Evolutionary conservation across 2,888 invertebrate species (phyloP), one percentile per base, ranked within the genome.

Genomic region (Orgyia antiqua): DNA sequence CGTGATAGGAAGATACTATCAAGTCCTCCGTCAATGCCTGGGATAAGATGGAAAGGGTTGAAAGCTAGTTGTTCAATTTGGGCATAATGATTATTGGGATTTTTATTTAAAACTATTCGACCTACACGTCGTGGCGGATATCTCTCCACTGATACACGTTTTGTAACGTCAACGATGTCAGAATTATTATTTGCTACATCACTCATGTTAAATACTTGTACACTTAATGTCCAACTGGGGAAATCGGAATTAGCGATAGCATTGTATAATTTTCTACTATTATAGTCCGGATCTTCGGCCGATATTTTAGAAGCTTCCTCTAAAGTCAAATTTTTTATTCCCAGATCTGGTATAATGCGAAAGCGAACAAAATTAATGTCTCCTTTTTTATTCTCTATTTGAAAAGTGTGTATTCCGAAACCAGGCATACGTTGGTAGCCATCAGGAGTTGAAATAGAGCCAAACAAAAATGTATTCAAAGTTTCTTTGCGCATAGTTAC

Each of bases 21-120:
- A 0, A 95, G 95, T 17, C 94, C 94, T 6, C 97, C 89, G 51
- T 95, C 94, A 47, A 98, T 94, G 25, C 97, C 97, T 3, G 96
- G 95, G 8, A 95, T 90, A 84, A 97, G 74, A 71, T 96, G 93
- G 4, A 94, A 91, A 0, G 97, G 97, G 60, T 90, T 92, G 68
- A 93, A 97, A 0, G 96, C 97, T 27, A 94, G 73, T 72, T 97
- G 96, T 70, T 98, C 97, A 18, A 97, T 93, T 74, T 97, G 96
- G 9, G 94, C 91, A 64, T 96, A 97, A 72, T 96, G 97, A 68
- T 97, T 96, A 30, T 88, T 88, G 0, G 97, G 94, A 73, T 97
- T 97, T 42, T 92, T 89, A 69, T 97, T 92, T 15, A 98, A 82
- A 0, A 93, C 92, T 48, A 97, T 64, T 65, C 90, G 91, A 1